phyloP scores from a whole-genome alignment of 64 coral and sea anemone genomes.

The Hydrozoanthus tunicans region DNA sequence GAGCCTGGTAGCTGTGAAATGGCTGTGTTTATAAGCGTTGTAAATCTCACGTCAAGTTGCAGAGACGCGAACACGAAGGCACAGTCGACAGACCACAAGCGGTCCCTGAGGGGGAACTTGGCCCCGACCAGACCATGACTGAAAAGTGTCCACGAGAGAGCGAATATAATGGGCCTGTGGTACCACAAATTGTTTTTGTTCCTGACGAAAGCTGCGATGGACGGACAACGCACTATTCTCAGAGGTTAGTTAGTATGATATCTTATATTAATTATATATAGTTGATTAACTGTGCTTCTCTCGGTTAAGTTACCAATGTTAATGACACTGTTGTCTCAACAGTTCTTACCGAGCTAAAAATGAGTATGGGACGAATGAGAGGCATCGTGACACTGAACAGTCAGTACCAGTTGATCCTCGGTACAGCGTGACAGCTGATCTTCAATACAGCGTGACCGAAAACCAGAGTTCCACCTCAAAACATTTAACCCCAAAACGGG shows the following conservation, averaged over 20 bases:
- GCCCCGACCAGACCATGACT: neutral
- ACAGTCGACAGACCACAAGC: neutral
- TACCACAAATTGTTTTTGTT: neutral
- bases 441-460: neutral
- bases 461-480: neutral
- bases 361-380: neutral
- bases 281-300: neutral
- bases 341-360: neutral
- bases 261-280: neutral
- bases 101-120: neutral
- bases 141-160: neutral
- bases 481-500: neutral
- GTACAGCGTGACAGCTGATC: neutral
- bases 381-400: neutral
- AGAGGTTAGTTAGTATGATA: neutral
- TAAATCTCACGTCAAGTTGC: neutral
- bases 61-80: neutral
- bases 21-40: too few relatives aligned
- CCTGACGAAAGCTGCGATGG: neutral
- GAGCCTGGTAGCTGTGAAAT: too few relatives aligned
- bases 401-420: conserved; percentile 19
- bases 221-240: neutral
- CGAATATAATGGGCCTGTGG: neutral
- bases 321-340: neutral
- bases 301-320: neutral